A percentile compares a stretch with the other conserved stretches of the same genome.
Conservation (phyloP, 2,888 invertebrate genomes). For the Strigamia transsilvanica region DNA sequence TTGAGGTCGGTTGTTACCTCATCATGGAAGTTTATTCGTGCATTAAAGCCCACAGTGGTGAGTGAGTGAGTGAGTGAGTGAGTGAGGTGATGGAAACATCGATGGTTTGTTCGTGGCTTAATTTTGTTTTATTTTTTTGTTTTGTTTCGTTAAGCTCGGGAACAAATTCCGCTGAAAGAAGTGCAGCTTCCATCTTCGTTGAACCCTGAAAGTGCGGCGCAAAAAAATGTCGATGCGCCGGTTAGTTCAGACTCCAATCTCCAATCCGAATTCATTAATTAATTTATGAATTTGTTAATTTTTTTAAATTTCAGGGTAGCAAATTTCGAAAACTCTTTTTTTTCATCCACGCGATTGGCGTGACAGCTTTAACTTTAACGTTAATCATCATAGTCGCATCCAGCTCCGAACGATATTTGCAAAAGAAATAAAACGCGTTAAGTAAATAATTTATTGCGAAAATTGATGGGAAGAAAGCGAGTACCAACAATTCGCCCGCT, state of each 20-base stretch:
- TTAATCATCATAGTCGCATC: not conserved
- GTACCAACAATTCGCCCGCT: no score
- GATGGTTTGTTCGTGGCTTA: no score
- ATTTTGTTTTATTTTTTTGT: not conserved
- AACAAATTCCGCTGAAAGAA: constrained; percentile 28
- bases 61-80: not conserved
- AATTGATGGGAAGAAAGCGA: no score
- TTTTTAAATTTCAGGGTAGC: constrained; percentile 26
- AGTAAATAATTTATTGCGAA: no score
- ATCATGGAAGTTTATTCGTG: constrained; percentile 47
- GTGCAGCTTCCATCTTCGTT: not conserved
- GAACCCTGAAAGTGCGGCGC: not conserved
- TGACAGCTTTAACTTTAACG: not conserved
- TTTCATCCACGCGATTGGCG: not conserved
- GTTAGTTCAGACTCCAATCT: no score
- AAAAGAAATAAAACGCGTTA: constrained; percentile 22
- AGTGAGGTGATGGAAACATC: not conserved
- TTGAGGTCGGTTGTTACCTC: not conserved
- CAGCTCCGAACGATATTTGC: not conserved
- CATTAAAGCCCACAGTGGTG: constrained; percentile 4
- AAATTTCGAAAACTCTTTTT: constrained; percentile 18
- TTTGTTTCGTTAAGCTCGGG: not conserved
- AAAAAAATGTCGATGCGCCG: constrained; percentile 6
- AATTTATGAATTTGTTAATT: not conserved
- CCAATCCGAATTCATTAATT: no score